A percentile compares a stretch with the other conserved stretches of the same genome.
phyloP scores from a whole-genome alignment of 2,113 vertebrate genomes.

The Cryptomyrus ogoouensis region DNA sequence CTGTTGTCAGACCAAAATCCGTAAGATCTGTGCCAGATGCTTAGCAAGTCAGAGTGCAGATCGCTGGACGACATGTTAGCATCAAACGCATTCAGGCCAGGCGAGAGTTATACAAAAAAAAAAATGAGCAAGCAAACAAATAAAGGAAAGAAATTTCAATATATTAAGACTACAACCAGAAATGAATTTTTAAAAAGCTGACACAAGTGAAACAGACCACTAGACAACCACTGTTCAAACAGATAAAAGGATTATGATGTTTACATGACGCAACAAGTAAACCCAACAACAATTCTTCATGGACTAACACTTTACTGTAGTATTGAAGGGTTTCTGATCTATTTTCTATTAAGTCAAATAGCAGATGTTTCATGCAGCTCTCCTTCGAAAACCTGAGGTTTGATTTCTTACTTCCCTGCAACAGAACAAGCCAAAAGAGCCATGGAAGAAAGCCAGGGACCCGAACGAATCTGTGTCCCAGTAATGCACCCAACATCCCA shows the following conservation, averaged over 20 bases:
- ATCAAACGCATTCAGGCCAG: not conserved
- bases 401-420: slow-evolving; percentile 19
- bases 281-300: not conserved
- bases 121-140: not conserved
- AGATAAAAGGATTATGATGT: slow-evolving; percentile 26
- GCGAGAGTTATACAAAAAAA: not conserved
- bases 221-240: slow-evolving; percentile 2
- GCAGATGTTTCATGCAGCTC: slow-evolving; percentile 26
- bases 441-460: not conserved
- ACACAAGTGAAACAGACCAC: slow-evolving; percentile 16
- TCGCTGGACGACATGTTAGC: not conserved
- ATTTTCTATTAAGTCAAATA: not conserved
- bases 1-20: not conserved
- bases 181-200: slow-evolving; percentile 24
- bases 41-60: not conserved
- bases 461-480: not conserved
- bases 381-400: slow-evolving; percentile 6
- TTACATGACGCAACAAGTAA: slow-evolving; percentile 20
- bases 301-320: not conserved
- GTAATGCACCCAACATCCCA: not conserved
- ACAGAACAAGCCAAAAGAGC: not conserved
- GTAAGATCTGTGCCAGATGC: not conserved
- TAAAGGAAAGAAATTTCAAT: not conserved
- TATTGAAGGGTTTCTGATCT: slow-evolving; percentile 11
- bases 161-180: not conserved